Conservation (phyloP, 1,140 invertebrate species). For the Oppia nitens region DNA sequence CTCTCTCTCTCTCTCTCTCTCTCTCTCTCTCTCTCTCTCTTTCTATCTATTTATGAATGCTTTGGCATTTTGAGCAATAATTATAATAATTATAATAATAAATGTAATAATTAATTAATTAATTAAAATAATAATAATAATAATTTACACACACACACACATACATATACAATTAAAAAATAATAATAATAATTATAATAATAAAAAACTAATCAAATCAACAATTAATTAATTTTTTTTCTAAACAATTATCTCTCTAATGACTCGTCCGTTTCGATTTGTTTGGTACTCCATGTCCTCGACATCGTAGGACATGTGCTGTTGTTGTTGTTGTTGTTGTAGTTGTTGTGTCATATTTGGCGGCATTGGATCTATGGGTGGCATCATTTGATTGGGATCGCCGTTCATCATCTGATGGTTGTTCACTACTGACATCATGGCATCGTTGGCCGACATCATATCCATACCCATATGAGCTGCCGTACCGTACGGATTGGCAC, state of each 20-base stretch:
- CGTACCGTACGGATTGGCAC: conserved; percentile 63
- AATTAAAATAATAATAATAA: not conserved
- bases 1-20: no score
- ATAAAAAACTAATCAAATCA: not conserved
- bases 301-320: not conserved
- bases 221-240: not conserved
- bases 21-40: no score
- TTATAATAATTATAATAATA: not conserved
- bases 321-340: conserved; percentile 55
- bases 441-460: no score
- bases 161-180: not conserved
- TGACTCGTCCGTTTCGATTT: conserved; percentile 57
- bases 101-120: no score
- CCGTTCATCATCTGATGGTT: no score
- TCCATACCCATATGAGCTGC: conserved; percentile 45
- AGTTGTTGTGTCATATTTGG: conserved; percentile 43
- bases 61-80: not conserved
- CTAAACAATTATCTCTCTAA: conserved; percentile 86
- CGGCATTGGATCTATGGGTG: conserved; percentile 64
- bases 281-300: not conserved
- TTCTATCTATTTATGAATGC: no score
- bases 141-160: not conserved
- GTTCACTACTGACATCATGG: no score
- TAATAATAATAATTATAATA: no score
- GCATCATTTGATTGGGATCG: conserved; percentile 69